phyloP scores from a whole-genome alignment of 2,113 vertebrate species.

The Saimiri boliviensis region DNA sequence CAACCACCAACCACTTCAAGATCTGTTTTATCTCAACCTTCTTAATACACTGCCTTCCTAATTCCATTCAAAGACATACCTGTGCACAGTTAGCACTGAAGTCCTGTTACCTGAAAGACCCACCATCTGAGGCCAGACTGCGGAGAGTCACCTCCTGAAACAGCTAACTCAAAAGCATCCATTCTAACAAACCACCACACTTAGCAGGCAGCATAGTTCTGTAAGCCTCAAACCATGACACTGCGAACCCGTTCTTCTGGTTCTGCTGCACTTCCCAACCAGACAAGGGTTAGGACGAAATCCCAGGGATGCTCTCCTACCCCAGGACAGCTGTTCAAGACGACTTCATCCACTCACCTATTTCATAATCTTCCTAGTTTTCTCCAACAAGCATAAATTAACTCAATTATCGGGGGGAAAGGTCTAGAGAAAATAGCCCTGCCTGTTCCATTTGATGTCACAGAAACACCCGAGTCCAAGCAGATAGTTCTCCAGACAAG shows the following conservation, averaged over 20 bases:
- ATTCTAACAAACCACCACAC: neutral
- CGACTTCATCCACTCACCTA: slow-evolving; percentile 10
- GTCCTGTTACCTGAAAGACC: neutral
- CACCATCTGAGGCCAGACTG: neutral
- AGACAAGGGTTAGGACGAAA: neutral
- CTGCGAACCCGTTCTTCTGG: slow-evolving; percentile 54
- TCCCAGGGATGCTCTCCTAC: slow-evolving; percentile 7
- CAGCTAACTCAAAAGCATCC: slow-evolving; percentile 22
- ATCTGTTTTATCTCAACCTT: neutral
- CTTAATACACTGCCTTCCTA: neutral
- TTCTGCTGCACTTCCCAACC: slow-evolving; percentile 21
- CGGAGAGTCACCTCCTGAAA: neutral
- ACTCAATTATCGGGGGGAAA: neutral
- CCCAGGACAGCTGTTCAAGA: neutral
- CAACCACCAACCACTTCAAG: neutral
- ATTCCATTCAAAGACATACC: neutral
- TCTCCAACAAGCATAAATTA: slow-evolving; percentile 10
- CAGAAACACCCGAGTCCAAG: neutral
- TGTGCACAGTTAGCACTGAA: neutral
- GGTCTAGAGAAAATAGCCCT: neutral
- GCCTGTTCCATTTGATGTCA: neutral
- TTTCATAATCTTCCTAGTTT: slow-evolving; percentile 57
- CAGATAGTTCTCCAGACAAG: neutral
- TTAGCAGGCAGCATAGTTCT: neutral
- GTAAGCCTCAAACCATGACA: neutral